Conservation (phyloP, 2,113 vertebrate species). For the Speoplatyrhinus poulsoni region DNA sequence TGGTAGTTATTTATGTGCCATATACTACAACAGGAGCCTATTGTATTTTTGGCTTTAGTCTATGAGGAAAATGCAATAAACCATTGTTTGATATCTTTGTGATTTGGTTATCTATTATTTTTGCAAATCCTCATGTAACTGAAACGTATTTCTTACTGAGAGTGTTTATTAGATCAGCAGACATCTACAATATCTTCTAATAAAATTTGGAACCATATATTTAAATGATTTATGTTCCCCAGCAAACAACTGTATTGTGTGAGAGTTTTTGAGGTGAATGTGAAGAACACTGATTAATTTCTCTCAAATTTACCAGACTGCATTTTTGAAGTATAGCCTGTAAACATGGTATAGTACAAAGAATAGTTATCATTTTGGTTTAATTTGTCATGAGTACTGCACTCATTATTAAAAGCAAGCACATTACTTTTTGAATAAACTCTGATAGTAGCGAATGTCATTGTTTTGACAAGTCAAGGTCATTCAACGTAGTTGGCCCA, state of each 20-base stretch:
- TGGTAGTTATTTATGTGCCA: too few species aligned
- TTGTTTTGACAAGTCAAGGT: not conserved
- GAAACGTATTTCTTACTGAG: not conserved
- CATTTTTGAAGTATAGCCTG: slow-evolving; percentile 3
- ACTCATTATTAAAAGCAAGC: not conserved
- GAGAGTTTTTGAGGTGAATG: not conserved
- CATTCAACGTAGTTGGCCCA: not conserved
- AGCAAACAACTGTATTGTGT: not conserved
- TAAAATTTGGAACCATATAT: not conserved
- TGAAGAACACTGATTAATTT: not conserved
- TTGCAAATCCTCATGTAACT: not conserved
- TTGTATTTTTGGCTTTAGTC: too few species aligned
- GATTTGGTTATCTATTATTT: not conserved
- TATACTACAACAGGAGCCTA: too few species aligned
- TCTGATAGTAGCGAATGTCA: not conserved
- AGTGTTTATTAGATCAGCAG: slow-evolving; percentile 1
- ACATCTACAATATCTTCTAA: not conserved
- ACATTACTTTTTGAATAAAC: not conserved
- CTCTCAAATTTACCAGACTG: not conserved
- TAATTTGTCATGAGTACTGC: not conserved
- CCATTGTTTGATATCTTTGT: not conserved
- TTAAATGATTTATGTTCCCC: not conserved
- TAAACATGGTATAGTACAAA: not conserved
- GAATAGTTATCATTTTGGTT: not conserved
- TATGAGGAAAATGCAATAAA: too few species aligned